Percentiles rank a stretch among this genome's conserved stretches.
Evolutionary conservation across 2,113 vertebrate species (phyloP).

Genomic region (Dicerorhinus sumatrensis): DNA sequence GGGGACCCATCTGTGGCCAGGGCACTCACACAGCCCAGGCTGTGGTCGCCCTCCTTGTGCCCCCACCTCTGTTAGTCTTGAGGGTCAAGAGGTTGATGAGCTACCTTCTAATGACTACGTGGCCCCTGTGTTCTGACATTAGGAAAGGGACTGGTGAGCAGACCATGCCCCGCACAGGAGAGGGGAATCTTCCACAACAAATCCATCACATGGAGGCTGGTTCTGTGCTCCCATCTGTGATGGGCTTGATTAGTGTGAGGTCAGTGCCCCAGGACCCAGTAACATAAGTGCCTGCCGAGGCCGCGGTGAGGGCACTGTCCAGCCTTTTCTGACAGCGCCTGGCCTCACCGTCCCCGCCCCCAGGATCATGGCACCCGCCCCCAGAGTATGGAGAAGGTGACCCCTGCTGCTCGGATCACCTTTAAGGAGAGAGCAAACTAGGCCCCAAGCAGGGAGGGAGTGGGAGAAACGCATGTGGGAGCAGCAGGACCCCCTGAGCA

Average conservation of each 20-base stretch:
- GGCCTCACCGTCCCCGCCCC: background rate
- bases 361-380: background rate
- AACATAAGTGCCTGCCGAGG: background rate
- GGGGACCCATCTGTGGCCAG: no score
- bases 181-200: background rate
- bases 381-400: background rate
- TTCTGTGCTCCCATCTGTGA: background rate
- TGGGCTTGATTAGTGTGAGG: background rate
- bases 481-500: background rate
- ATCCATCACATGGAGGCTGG: background rate
- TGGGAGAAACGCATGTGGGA: background rate
- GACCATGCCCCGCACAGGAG: background rate
- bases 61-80: background rate
- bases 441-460: background rate
- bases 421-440: background rate
- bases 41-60: background rate
- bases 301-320: fast-evolving
- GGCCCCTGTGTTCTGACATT: background rate
- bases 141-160: background rate
- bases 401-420: background rate
- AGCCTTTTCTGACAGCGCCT: background rate
- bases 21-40: background rate
- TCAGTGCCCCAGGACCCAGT: background rate
- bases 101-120: background rate
- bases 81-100: background rate